Evolutionary conservation across 37 sponge, comb jelly and placozoan species (phyloP), one percentile per base, ranked within the genome.

Genomic region (Chondrosia reniformis): DNA sequence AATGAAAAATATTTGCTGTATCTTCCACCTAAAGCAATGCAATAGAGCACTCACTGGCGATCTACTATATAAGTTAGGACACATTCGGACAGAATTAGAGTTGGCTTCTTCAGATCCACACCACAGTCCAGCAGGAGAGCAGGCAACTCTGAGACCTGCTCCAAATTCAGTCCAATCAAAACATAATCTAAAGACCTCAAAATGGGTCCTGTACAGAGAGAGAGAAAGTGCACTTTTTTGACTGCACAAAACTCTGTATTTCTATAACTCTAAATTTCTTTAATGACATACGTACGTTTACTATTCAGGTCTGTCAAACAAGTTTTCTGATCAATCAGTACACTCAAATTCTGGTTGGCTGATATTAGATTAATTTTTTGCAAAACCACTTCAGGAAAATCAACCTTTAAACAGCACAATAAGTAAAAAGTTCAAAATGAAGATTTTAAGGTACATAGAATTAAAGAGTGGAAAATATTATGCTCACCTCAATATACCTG

Each of bases 1-100:
- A 22, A 9, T 24, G 46, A 10, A 33, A 22, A 30, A 10, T 15
- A 9, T 33, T 15, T 41, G 13, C 9, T 22, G 9, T 49, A 49
- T 49, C 10, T n/a, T n/a, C n/a, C n/a, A 49, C 54, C 12, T 17
- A 12, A 49, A 12, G 17, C 63, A 62, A 8, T 9, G 8, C 63
- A 62, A 12, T 25, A 9, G 27, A 10, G 27, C 33, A 32, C 78
- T 19, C 56, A 91, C 92, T 67, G 62, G 32, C 55, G 31, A 41
- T 72, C 74, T 34, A 77, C 30, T 9, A 92, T 79, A 42, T 92
- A 92, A 15, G 93, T 89, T 30, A 92, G 65, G 10, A 92, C 93
- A 66, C 85, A 84, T 74, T 92, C 93, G 9, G 93, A 76, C 6
- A 92, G 32, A 7, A 92, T 37, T 1, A 92, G 62, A 33, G 93